Percentiles rank a stretch among this genome's conserved stretches.
phyloP scores from a whole-genome alignment of 2,888 invertebrate genomes.

The Eupithecia vulgata region DNA sequence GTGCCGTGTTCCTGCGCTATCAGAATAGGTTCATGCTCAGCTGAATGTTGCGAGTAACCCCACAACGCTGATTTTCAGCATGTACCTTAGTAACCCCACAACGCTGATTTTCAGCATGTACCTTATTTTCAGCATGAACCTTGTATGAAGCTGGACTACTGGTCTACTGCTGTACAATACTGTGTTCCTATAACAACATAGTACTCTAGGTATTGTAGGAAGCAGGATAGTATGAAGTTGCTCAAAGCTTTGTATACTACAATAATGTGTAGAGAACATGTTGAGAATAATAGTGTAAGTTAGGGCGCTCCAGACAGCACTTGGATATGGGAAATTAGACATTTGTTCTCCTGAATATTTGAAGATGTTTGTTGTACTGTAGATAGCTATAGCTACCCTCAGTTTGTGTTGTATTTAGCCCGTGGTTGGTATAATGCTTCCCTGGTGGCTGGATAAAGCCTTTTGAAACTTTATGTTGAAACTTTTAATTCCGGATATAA shows the following conservation, averaged over 20 bases:
- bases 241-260: slow-evolving; percentile 34
- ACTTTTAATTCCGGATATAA: background rate
- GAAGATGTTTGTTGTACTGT: slow-evolving; percentile 14
- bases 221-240: slow-evolving; percentile 19
- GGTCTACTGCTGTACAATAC: background rate
- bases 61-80: too few species aligned
- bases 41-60: too few species aligned
- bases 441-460: background rate
- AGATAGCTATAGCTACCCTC: background rate
- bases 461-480: background rate
- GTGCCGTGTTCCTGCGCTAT: too few species aligned
- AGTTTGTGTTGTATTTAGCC: background rate
- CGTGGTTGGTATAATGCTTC: background rate
- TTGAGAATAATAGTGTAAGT: slow-evolving; percentile 29
- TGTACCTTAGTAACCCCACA: too few species aligned
- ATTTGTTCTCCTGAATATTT: slow-evolving; percentile 27
- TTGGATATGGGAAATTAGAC: slow-evolving; percentile 26
- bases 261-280: slow-evolving; percentile 26
- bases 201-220: background rate
- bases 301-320: slow-evolving; percentile 28
- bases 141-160: background rate
- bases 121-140: too few species aligned
- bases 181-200: background rate
- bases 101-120: too few species aligned
- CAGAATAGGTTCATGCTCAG: too few species aligned